Evolutionary conservation across 2,113 vertebrate genomes (phyloP), one percentile per base, ranked within the genome.

Genomic region (Noctilio leporinus): DNA sequence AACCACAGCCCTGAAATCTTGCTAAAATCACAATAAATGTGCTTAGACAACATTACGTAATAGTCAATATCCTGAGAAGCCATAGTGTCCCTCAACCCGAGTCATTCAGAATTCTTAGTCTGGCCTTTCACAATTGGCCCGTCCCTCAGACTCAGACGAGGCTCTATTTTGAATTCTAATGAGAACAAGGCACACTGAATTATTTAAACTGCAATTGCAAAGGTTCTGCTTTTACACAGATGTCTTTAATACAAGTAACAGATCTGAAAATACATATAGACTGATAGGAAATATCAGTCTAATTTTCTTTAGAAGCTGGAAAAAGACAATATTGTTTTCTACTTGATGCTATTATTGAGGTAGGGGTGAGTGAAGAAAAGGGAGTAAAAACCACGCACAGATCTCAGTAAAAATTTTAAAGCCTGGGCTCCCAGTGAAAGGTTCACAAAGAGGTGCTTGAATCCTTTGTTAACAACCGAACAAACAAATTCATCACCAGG

Each of bases 61-160:
- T 75, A 78, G 92, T 78, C 94, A 88, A 81, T 45, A 70, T n/a
- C 88, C 85, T 9, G 65, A 90, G 96, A 96, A 72, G 76, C 70
- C 45, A 91, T 28, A 35, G 80, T 70, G 86, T 78, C 93, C 81
- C 65, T 94, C 85, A 76, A 11, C n/a, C 53, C 3, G 1, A 91
- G 93, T 88, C 95, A 95, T 86, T 95, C 90, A 96, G 96, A 92
- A 89, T n/a, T 78, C 88, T 38, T 3, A 30, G 96, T 94, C 95
- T 95, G 94, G 72, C 82, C 92, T 87, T 84, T 92, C 92, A 97
- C 97, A 96, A 97, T 92, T 53, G 76, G 89, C 92, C 81, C 11
- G 26, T 92, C 91, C 65, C 6, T 95, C 95, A 96, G 96, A 96
- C 95, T 72, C 96, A 97, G 96, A 97, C 96, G 75, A 94, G 94